Conservation (phyloP, 2,113 vertebrate species). For the Melanocharis versteri region DNA sequence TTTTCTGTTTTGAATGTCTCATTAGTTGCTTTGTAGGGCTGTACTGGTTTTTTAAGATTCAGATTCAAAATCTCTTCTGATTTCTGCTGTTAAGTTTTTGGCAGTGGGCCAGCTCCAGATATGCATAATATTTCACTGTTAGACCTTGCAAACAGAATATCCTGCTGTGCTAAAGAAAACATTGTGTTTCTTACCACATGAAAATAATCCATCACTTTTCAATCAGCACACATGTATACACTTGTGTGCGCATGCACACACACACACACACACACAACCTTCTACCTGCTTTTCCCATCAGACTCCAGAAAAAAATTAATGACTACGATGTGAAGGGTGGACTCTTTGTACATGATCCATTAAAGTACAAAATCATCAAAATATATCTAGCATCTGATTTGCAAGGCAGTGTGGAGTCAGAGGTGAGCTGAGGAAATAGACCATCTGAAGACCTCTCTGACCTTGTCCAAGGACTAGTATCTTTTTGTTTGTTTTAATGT, state of each 20-base stretch:
- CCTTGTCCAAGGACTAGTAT: conserved; percentile 45
- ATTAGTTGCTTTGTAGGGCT: conserved; percentile 71
- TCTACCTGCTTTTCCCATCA: conserved; percentile 96
- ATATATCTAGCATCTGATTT: conserved; percentile 77
- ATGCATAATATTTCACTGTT: conserved; percentile 92
- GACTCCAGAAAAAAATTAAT: conserved; percentile 78
- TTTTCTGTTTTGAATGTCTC: conserved; percentile 72
- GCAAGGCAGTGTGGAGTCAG: conserved; percentile 64
- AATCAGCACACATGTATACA: conserved; percentile 73
- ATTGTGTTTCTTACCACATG: conserved; percentile 96
- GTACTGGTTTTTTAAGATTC: conserved; percentile 70
- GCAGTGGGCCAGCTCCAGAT: conserved; percentile 86
- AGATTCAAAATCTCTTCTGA: conserved; percentile 75
- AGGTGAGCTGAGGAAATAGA: conserved; percentile 59
- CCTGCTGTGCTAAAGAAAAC: conserved; percentile 99
- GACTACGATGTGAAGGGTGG: conserved; percentile 78
- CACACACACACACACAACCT: not conserved
- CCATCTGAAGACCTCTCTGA: conserved; percentile 43
- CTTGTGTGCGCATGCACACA: not conserved
- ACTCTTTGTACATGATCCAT: conserved; percentile 81
- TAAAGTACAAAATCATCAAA: conserved; percentile 82
- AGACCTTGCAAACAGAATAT: conserved; percentile 97
- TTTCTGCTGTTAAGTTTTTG: conserved; percentile 76
- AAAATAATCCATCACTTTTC: conserved; percentile 95
- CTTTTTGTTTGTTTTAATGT: conserved; percentile 64